These are phyloP conservation scores for Synanthedon myopaeformis DNA, from an alignment of 2,888 invertebrate genomes.

Conservation along the genomic window DNA sequence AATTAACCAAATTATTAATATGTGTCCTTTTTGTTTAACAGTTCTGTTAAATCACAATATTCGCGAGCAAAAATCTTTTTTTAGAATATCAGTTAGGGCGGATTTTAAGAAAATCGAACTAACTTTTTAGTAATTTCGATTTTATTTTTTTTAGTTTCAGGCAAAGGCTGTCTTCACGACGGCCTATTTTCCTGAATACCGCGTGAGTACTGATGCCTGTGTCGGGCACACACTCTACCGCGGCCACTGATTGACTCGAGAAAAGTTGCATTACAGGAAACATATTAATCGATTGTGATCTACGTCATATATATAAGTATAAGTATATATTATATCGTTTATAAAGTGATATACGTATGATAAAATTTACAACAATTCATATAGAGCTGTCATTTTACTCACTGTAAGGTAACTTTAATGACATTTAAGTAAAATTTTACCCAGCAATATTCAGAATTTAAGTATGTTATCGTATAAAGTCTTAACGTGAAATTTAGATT, in stretches of 20 bases:
- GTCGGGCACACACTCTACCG: slow-evolving; percentile 14
- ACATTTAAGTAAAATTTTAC: too few species aligned
- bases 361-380: not conserved
- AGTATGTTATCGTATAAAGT: too few species aligned
- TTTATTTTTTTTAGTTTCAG: slow-evolving; percentile 29
- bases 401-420: too few species aligned
- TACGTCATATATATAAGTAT: too few species aligned
- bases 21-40: too few species aligned
- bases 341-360: not conserved
- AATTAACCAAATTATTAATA: too few species aligned
- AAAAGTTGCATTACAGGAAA: slow-evolving; percentile 24
- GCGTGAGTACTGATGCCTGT: slow-evolving; percentile 34
- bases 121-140: slow-evolving; percentile 15
- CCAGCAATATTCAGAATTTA: too few species aligned
- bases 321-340: not conserved
- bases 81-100: too few species aligned
- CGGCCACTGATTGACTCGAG: slow-evolving; percentile 9
- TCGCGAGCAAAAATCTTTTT: too few species aligned
- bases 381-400: too few species aligned
- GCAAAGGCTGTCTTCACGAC: slow-evolving; percentile 26
- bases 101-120: not conserved
- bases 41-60: too few species aligned
- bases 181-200: slow-evolving; percentile 52
- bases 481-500: too few species aligned
- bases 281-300: slow-evolving; percentile 2